Conservation (phyloP, 2,888 invertebrate genomes). For the Chouioia cunea region DNA sequence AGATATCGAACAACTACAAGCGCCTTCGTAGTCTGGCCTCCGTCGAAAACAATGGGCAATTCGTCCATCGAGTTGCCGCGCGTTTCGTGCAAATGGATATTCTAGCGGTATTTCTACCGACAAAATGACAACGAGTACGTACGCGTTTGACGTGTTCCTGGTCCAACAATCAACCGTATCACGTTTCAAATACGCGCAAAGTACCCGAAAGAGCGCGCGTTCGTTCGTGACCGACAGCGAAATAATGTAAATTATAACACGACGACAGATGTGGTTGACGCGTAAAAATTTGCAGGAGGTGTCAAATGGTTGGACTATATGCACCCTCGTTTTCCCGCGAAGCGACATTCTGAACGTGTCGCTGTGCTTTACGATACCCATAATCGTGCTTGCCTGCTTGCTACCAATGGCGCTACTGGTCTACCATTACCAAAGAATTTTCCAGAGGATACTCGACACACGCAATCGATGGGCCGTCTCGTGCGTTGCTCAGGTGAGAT, state of each 20-base stretch:
- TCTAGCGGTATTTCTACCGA: no score
- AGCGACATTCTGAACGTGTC: slow-evolving; percentile 69
- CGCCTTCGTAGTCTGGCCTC: no score
- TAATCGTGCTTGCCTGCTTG: slow-evolving; percentile 70
- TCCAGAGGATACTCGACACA: slow-evolving; percentile 71
- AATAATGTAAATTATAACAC: not conserved
- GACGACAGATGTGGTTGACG: not conserved
- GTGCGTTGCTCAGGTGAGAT: slow-evolving; percentile 65
- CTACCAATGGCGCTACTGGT: slow-evolving; percentile 72
- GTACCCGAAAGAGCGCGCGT: no score
- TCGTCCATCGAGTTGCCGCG: no score
- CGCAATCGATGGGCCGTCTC: slow-evolving; percentile 71
- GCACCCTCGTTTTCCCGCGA: slow-evolving; percentile 72
- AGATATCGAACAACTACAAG: no score
- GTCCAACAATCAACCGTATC: no score
- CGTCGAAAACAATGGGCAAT: no score
- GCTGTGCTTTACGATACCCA: slow-evolving; percentile 70
- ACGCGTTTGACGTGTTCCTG: no score
- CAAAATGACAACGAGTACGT: no score
- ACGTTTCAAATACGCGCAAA: no score
- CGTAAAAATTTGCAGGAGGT: no score
- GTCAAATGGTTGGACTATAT: slow-evolving; percentile 62
- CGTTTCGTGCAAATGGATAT: no score
- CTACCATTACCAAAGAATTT: slow-evolving; percentile 72
- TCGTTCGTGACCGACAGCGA: not conserved